Percentiles rank a stretch among this genome's conserved stretches.
Evolutionary conservation across 2,888 invertebrate genomes (phyloP).

Genomic region (Chrysolina haemoptera): DNA sequence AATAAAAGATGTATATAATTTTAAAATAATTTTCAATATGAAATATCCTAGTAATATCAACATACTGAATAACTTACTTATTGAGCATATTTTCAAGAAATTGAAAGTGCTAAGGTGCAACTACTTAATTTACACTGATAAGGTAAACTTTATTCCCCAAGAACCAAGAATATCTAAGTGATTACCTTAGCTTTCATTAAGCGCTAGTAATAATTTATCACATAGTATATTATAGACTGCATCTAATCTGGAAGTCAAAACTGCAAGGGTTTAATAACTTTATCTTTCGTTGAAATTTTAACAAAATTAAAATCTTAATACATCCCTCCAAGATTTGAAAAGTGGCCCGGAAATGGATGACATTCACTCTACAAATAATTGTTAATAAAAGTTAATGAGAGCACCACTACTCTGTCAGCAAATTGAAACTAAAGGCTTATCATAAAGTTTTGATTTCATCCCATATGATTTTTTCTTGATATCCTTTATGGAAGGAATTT

Average conservation of each 20-base stretch:
- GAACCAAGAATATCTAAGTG: no score
- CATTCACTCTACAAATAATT: neutral
- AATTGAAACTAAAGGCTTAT: conserved; percentile 54
- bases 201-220: no score
- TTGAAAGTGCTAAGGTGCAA: neutral
- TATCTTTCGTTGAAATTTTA: no score
- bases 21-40: neutral
- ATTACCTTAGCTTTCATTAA: no score
- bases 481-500: conserved; percentile 52
- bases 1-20: neutral
- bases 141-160: no score
- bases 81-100: neutral
- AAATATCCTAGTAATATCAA: neutral
- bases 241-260: no score
- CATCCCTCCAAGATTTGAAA: no score
- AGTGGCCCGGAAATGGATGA: no score
- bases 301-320: no score
- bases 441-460: conserved; percentile 46
- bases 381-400: neutral
- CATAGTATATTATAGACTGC: no score
- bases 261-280: no score
- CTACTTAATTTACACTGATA: neutral
- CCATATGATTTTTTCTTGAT: conserved; percentile 45
- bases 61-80: neutral
- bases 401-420: conserved; percentile 33